Base-by-base conservation (phyloP, 2,888 invertebrate species). In the Bibio marci region DNA sequence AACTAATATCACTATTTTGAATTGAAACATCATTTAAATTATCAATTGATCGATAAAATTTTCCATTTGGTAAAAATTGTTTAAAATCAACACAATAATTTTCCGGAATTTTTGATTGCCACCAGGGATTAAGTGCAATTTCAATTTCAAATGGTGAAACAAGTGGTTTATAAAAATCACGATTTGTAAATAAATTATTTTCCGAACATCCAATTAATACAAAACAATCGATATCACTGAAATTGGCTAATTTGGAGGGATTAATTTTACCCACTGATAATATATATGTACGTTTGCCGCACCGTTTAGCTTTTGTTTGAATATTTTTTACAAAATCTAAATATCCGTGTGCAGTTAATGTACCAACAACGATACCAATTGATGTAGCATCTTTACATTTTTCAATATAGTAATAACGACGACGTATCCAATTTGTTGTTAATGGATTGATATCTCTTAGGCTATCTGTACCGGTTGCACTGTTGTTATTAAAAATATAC, bases 211-310 rank as follows among this genome's bases (percentile, higher is more conserved):
- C 80, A 38, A 98, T 75, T 51, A 88, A 69, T 1, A 94, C 85
- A 63, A 87, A 98, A 32, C 85, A 73, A 53, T 97, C 94, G 45
- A 97, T 80, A 75, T 85, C 62, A 27, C 65, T 61, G 58, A 95
- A 92, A 63, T 98, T 98, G 0, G 92, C 91, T 43, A 98, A 64
- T 60, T 98, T 98, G 1, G 88, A 80, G 11, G 86, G 81, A 65
- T 90, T 95, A 3, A 92, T 81, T 57, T 92, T 91, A 5, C 95
- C 97, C 39, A 97, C 86, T 18, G 85, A 86, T 40, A 97, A 76
- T 34, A 88, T 78, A 54, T 95, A 94, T 45, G 79, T 78, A 56
- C 87, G 91, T 54, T 91, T 92, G 1, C 80, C 79, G 40, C 80
- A 76, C 2, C 67, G 59, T 50, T 72, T 74, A 30, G 88, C 75